Base-by-base conservation (phyloP, 1,140 invertebrate species). In the Cephus cinctus region DNA sequence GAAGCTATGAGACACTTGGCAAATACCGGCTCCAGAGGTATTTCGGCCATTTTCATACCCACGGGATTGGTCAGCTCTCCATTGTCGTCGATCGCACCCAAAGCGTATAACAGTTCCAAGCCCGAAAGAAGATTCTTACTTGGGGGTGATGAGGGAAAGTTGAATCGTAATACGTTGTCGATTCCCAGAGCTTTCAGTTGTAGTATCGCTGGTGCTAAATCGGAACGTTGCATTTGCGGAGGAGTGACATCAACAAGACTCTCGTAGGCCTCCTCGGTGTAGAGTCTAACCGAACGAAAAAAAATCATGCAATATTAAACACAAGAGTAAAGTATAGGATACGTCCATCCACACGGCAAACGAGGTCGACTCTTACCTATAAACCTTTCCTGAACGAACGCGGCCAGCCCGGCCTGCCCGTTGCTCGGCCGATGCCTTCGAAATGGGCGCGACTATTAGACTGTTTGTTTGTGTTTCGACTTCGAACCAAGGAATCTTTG, bases 161-260 rank as follows among this genome's bases (percentile, higher is more conserved):
- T 84, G 63, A 94, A 94, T 54, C 88, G 79, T 5, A 92, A 64
- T 20, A 93, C 81, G 69, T 98, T 98, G 47, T 90, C 84, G 41
- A 99, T 94, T 0, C 96, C 96, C 0, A 99, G 71, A 3, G 96
- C 94, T 79, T 98, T 98, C 5, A 99, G 67, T 68, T 96, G 94
- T 2, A 99, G 71, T 32, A 99, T 81, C 2, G 90, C 87, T 2
- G 84, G 81, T 5, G 91, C 87, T 36, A 99, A 75, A 65, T 96
- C 92, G 36, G 85, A 88, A 18, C 98, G 71, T 56, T 93, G 90
- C 83, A 99, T 96, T 79, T 99, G 96, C 0, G 96, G 95, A 3
- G 91, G 85, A 0, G 88, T 89, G 14, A 82, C 78, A 0, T 77
- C 68, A 0, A 82, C 71, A 5, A 98, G 63, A 44, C 87, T 85